Evolutionary conservation across 2,113 vertebrate genomes (phyloP).

Genomic region (Puffinus mauretanicus): DNA sequence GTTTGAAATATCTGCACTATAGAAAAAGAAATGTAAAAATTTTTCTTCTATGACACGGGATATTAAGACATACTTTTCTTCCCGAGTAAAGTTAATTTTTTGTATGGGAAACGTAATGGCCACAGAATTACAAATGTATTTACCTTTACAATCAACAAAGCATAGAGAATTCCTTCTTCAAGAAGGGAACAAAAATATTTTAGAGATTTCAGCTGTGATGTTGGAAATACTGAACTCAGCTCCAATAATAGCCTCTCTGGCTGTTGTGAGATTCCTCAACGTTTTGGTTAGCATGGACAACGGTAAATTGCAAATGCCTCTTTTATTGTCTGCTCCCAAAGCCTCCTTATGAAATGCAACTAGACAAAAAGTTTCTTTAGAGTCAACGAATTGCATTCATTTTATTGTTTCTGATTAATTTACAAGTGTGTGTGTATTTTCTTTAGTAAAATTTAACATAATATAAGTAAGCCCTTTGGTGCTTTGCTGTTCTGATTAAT

Average conservation of each 20-base stretch:
- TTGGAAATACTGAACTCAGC: neutral
- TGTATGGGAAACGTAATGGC: neutral
- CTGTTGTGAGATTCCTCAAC: neutral
- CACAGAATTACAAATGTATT: neutral
- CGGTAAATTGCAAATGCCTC: neutral
- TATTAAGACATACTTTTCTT: neutral
- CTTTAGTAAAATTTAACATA: neutral
- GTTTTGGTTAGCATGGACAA: neutral
- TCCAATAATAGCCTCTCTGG: neutral
- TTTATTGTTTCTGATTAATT: neutral
- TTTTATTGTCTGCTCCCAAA: neutral
- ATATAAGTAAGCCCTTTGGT: neutral
- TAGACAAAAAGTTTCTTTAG: neutral
- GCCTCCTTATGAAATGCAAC: neutral
- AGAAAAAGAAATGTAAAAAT: neutral
- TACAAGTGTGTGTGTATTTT: neutral
- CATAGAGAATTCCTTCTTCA: neutral
- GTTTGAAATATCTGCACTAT: neutral
- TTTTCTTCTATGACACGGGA: neutral
- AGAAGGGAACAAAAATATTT: neutral
- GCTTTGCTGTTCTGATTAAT: neutral
- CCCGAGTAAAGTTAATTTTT: neutral
- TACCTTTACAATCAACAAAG: neutral
- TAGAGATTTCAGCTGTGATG: neutral
- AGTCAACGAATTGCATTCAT: neutral